Base-by-base conservation (phyloP, 1,140 invertebrate species). In the Drosophila sp. region DNA sequence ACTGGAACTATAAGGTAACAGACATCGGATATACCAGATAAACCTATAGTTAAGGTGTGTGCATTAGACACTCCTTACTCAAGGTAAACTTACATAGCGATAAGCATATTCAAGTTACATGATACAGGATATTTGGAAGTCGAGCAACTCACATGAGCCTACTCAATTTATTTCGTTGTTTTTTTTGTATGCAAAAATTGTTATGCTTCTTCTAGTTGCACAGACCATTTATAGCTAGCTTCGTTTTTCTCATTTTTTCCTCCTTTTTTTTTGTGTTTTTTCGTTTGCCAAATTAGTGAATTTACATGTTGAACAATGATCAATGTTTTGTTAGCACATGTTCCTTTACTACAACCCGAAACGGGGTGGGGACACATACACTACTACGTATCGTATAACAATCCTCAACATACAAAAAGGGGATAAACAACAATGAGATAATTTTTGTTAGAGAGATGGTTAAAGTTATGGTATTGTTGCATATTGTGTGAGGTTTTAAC, bases 301-400 rank as follows among this genome's bases (percentile, higher is more conserved):
- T 89, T 89, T 89, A 89, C 84, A 89, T 89, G 84, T 89, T 89
- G 84, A 89, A 89, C 84, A 89, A 89, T 89, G 84, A 89, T 89
- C 84, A 89, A 89, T 89, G 84, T 89, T 89, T 89, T 89, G 80
- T 89, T 89, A 84, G 86, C 84, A 89, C 81, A 89, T 89, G 84
- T 89, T 89, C 72, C 83, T 75, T 83, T 75, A 76, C 72, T 72
- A 40, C 68, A 61, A 47, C 66, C 40, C 56, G 2, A 4, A 50
- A 1, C 4, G 44, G 7, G 44, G 25, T 27, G 44, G 44, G 44
- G 44, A 27, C 23, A 50, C 44, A 50, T 50, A 25, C 23, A 57
- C 63, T 69, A 65, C 57, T 57, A 57, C 32, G 30, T 56, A 56
- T 32, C 27, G n/a, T 56, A 57, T 23, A 35, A 57, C 56, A 38